A percentile compares a stretch with the other conserved stretches of the same genome.
These are phyloP conservation scores for Henicopernis longicauda DNA, from an alignment of 2,113 vertebrate genomes.

Conservation along the genomic window DNA sequence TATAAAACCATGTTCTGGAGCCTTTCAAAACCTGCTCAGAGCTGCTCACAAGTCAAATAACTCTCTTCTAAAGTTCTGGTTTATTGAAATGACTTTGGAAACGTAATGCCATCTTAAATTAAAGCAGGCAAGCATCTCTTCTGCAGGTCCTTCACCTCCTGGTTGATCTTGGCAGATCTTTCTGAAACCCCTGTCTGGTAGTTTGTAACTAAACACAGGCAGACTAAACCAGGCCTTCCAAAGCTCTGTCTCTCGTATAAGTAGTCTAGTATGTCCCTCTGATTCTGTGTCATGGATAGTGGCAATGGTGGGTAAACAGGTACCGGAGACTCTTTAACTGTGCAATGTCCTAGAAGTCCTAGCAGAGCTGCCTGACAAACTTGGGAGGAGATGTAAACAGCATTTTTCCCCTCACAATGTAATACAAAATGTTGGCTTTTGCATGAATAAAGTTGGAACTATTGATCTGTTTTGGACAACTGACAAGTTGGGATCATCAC, in stretches of 20 bases:
- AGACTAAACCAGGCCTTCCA: neutral
- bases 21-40: neutral
- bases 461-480: neutral
- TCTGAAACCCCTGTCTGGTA: neutral
- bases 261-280: neutral
- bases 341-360: fast-evolving
- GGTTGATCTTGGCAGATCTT: neutral
- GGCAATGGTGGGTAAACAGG: neutral
- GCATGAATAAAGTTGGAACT: neutral
- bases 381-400: neutral
- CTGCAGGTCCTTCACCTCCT: neutral
- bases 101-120: neutral
- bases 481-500: neutral
- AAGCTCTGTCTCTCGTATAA: neutral
- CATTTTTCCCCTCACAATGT: neutral
- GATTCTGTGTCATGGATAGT: neutral
- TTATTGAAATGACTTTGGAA: neutral
- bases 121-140: neutral
- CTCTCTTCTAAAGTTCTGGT: neutral
- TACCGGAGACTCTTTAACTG: neutral
- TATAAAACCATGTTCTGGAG: neutral
- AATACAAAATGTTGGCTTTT: neutral
- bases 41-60: neutral
- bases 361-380: neutral
- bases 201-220: neutral